Percentiles rank a stretch among this genome's conserved stretches.
phyloP scores from a whole-genome alignment of 2,797 vertebrate species.

The Enteromius anoplus region DNA sequence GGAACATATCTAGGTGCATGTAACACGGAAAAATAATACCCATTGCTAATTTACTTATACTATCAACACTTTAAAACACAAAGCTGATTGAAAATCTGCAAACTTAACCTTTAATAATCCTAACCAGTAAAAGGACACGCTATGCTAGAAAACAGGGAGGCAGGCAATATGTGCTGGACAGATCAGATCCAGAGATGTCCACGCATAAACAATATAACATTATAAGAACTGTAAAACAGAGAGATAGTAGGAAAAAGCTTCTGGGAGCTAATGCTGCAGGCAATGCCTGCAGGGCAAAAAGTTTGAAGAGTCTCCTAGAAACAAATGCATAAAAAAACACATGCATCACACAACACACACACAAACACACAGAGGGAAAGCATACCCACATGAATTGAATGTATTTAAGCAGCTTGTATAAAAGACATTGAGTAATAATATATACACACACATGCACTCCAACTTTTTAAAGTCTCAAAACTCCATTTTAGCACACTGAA shows the following conservation, averaged over 20 bases:
- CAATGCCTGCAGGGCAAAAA: conserved; percentile 65
- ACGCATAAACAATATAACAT: conserved; percentile 20
- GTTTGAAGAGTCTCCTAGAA: conserved; percentile 57
- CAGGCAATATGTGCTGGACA: neutral
- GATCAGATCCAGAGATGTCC: conserved; percentile 35
- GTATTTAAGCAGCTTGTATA: conserved; percentile 13
- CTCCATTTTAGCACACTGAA: conserved; percentile 47
- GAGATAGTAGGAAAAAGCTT: conserved; percentile 34
- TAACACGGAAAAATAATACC: neutral
- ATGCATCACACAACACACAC: conserved; percentile 21
- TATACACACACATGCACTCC: neutral
- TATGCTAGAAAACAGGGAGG: neutral
- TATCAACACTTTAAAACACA: neutral
- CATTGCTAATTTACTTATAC: neutral
- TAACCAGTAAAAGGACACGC: neutral
- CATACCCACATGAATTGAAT: neutral
- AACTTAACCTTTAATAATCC: neutral
- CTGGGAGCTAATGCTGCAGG: conserved; percentile 59
- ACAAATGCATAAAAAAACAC: conserved; percentile 31
- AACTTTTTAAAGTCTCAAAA: conserved; percentile 15
- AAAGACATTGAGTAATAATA: conserved; percentile 16
- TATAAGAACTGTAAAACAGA: conserved; percentile 21
- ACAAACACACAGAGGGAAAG: conserved; percentile 22
- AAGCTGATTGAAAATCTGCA: neutral
- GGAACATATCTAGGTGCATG: neutral